Percentiles rank a stretch among this genome's conserved stretches.
These are phyloP conservation scores for Mythimna impura DNA, from an alignment of 2,888 invertebrate species.

Conservation along the genomic window DNA sequence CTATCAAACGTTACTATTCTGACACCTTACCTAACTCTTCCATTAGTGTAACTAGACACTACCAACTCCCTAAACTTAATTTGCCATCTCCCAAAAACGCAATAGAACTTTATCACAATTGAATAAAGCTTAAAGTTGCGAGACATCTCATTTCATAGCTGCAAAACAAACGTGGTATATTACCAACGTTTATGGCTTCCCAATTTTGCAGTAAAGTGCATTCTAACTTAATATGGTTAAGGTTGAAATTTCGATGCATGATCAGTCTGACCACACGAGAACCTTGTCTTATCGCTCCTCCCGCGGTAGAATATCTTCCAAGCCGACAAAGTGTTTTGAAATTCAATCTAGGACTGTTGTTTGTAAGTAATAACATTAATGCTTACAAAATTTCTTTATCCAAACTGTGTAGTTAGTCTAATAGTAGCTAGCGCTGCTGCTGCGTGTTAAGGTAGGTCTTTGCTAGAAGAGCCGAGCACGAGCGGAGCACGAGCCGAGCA, in stretches of 20 bases:
- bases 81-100: neutral
- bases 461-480: too few relatives aligned
- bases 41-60: conserved; percentile 64
- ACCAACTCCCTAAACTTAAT: conserved; percentile 6
- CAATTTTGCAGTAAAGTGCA: conserved; percentile 44
- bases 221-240: conserved; percentile 31
- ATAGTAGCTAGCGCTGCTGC: neutral
- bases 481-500: too few relatives aligned
- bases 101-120: conserved; percentile 9
- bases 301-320: conserved; percentile 49
- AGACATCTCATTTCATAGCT: neutral
- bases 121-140: conserved; percentile 8
- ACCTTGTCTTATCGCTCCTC: conserved; percentile 47
- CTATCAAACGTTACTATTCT: conserved; percentile 54
- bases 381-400: conserved; percentile 5
- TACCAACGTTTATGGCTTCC: conserved; percentile 48
- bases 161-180: conserved; percentile 13
- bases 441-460: too few relatives aligned
- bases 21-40: conserved; percentile 62
- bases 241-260: conserved; percentile 35
- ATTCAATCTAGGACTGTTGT: conserved; percentile 49
- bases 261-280: conserved; percentile 37
- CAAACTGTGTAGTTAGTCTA: neutral
- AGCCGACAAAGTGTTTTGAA: conserved; percentile 54
- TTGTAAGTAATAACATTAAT: conserved; percentile 22